Conservation (phyloP, 2,797 vertebrate species). For the Erpetoichthys calabaricus region DNA sequence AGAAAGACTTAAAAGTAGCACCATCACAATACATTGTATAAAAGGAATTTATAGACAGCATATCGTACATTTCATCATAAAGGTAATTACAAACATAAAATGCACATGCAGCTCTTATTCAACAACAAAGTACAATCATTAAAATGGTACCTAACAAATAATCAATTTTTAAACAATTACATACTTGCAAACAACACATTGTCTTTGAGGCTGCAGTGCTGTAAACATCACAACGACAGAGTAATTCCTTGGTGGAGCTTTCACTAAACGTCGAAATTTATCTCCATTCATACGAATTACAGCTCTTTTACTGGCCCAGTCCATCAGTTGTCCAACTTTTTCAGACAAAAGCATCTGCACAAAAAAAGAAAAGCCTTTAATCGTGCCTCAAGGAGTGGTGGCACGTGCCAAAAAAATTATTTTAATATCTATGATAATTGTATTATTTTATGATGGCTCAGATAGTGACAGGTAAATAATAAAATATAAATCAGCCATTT, state of each 20-base stretch:
- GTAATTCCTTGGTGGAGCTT: constrained; percentile 87
- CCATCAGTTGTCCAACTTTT: constrained; percentile 87
- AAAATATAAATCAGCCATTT: no score
- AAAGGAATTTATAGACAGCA: no score
- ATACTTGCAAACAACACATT: constrained; percentile 89
- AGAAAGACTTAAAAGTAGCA: no score
- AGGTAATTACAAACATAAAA: no score
- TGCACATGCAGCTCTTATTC: no score
- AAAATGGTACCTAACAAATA: constrained; percentile 11
- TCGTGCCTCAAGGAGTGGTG: constrained; percentile 3
- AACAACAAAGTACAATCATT: no score
- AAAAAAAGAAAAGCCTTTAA: constrained; percentile 6
- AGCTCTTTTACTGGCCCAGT: constrained; percentile 79
- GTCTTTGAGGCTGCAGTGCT: constrained; percentile 84
- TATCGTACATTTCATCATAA: no score
- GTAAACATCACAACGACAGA: constrained; percentile 94
- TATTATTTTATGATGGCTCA: no score
- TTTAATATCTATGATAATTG: background rate
- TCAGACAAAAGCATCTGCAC: constrained; percentile 79
- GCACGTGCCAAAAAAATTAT: background rate
- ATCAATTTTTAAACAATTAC: constrained; percentile 8
- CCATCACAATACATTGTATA: no score
- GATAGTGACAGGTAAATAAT: constrained; percentile 4
- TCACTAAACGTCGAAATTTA: constrained; percentile 83
- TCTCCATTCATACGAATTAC: constrained; percentile 91